Evolutionary conservation across 2,113 vertebrate species (phyloP).

Genomic region (Ptyas mucosa): DNA sequence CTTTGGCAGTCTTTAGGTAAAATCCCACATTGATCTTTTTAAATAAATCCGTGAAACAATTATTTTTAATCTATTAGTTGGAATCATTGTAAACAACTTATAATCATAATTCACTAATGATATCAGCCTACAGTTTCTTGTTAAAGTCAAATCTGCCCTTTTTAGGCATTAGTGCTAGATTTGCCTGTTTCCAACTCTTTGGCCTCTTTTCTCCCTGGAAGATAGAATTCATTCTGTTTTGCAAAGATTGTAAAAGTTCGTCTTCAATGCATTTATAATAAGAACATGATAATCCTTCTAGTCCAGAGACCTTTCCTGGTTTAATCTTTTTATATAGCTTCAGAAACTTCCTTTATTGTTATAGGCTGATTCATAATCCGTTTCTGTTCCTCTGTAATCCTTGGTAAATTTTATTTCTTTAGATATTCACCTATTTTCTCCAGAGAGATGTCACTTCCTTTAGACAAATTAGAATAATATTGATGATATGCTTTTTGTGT

Average conservation of each 20-base stretch:
- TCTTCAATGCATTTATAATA: background rate
- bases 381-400: background rate
- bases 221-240: background rate
- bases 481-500: background rate
- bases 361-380: background rate
- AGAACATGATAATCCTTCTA: background rate
- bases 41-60: background rate
- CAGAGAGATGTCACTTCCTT: background rate
- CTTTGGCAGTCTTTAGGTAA: background rate
- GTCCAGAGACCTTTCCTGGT: background rate
- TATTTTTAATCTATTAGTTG: background rate
- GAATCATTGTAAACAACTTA: background rate
- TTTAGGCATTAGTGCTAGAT: background rate
- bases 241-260: background rate
- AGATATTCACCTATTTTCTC: background rate
- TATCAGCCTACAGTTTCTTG: background rate
- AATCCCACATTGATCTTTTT: background rate
- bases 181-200: background rate
- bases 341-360: background rate
- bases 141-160: background rate
- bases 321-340: background rate
- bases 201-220: background rate
- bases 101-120: background rate
- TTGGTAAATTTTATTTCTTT: background rate
- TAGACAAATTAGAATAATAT: background rate